Evolutionary conservation across 2,888 invertebrate species (phyloP).

Genomic region (Magallana nippona): DNA sequence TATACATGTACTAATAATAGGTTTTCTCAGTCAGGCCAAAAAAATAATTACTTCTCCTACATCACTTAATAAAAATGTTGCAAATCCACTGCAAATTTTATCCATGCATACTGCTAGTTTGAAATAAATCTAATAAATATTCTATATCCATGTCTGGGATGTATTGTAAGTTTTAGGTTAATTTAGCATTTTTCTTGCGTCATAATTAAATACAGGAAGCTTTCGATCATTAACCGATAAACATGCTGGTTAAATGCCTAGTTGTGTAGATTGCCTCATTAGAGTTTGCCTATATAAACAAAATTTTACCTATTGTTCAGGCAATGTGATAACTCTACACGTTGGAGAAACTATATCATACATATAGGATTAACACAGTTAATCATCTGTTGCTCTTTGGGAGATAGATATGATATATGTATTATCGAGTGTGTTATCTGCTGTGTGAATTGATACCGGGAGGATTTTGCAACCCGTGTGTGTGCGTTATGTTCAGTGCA

Average conservation of each 20-base stretch:
- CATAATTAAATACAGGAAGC: conserved; percentile 24
- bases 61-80: no score
- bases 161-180: not conserved
- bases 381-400: conserved; percentile 13
- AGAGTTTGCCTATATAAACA: conserved; percentile 10
- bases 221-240: conserved; percentile 16
- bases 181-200: not conserved
- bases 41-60: no score
- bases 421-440: not conserved
- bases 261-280: not conserved
- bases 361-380: conserved; percentile 15
- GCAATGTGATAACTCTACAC: not conserved
- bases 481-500: not conserved
- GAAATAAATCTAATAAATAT: no score
- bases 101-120: no score
- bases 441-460: not conserved
- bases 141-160: no score
- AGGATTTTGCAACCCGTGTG: not conserved
- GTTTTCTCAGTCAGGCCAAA: no score
- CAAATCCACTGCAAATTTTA: no score
- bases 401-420: conserved; percentile 22
- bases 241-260: not conserved
- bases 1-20: no score
- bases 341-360: not conserved
- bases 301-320: conserved; percentile 26